A percentile compares a stretch with the other conserved stretches of the same genome.
Evolutionary conservation across 1,140 invertebrate genomes (phyloP).

Genomic region (Antheraea pernyi): DNA sequence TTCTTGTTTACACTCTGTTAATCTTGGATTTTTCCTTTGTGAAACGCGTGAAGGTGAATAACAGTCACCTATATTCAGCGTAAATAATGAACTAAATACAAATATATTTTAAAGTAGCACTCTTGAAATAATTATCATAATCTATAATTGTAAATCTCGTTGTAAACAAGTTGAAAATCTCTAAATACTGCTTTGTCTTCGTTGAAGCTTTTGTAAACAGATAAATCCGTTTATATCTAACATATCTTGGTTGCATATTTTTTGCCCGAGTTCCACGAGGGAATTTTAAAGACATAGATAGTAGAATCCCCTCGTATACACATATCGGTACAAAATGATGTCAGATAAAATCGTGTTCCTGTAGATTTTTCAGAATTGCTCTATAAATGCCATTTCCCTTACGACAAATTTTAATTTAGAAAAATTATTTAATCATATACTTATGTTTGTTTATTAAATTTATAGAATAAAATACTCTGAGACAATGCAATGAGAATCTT

Average conservation of each 20-base stretch:
- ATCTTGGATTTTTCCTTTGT: slow-evolving; percentile 22
- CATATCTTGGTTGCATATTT: slow-evolving; percentile 26
- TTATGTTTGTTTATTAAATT: too few relatives aligned
- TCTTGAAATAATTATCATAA: not conserved
- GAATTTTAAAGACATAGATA: slow-evolving; percentile 23
- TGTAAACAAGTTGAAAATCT: slow-evolving; percentile 6
- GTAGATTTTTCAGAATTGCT: not conserved
- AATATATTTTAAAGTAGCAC: not conserved
- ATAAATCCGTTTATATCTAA: slow-evolving; percentile 11
- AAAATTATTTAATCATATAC: not conserved
- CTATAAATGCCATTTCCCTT: not conserved
- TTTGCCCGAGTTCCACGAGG: slow-evolving; percentile 27
- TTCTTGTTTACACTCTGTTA: slow-evolving; percentile 34
- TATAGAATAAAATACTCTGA: too few relatives aligned
- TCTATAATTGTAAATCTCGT: not conserved
- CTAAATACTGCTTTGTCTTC: slow-evolving; percentile 11
- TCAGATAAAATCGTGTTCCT: slow-evolving; percentile 41
- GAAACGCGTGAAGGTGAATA: slow-evolving; percentile 4
- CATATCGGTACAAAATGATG: slow-evolving; percentile 49
- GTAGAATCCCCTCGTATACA: slow-evolving; percentile 58
- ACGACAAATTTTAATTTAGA: not conserved
- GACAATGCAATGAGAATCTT: too few relatives aligned
- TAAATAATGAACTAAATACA: slow-evolving; percentile 9
- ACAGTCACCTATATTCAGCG: not conserved
- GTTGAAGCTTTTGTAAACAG: slow-evolving; percentile 6